A percentile compares a stretch with the other conserved stretches of the same genome.
phyloP scores from a whole-genome alignment of 1,140 invertebrate genomes.

The Apis laboriosa region DNA sequence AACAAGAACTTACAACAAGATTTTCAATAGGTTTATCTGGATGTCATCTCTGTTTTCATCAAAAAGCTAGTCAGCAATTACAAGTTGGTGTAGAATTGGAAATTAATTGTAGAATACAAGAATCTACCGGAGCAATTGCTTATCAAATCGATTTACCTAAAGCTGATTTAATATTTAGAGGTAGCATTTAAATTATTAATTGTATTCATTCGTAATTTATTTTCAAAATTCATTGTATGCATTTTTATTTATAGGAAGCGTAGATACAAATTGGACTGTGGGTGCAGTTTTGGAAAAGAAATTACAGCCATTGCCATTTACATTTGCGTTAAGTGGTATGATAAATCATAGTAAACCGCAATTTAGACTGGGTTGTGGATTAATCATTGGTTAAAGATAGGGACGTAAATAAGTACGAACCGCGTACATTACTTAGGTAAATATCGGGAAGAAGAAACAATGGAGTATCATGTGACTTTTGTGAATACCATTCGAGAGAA shows the following conservation, averaged over 20 bases:
- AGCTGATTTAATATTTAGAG: slow-evolving; percentile 96
- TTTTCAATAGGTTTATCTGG: slow-evolving; percentile 84
- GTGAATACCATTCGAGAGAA: slow-evolving; percentile 16
- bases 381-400: slow-evolving; percentile 89
- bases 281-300: slow-evolving; percentile 97
- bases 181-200: slow-evolving; percentile 79
- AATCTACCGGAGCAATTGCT: slow-evolving; percentile 95
- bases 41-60: slow-evolving; percentile 96
- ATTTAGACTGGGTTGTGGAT: slow-evolving; percentile 92
- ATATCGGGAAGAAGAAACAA: slow-evolving; percentile 39
- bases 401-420: not conserved
- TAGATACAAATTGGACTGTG: slow-evolving; percentile 98
- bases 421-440: slow-evolving; percentile 37
- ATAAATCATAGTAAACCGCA: slow-evolving; percentile 95
- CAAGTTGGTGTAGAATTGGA: slow-evolving; percentile 93
- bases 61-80: slow-evolving; percentile 95
- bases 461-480: slow-evolving; percentile 26
- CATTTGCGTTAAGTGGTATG: slow-evolving; percentile 94
- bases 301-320: slow-evolving; percentile 95
- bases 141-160: slow-evolving; percentile 99
- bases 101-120: slow-evolving; percentile 92
- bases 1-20: slow-evolving; percentile 75
- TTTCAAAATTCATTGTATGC: not conserved
- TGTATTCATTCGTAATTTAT: not conserved
- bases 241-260: slow-evolving; percentile 85